These are phyloP conservation scores for Pseudopodoces humilis DNA, from an alignment of 2,113 vertebrate genomes.

Conservation along the genomic window DNA sequence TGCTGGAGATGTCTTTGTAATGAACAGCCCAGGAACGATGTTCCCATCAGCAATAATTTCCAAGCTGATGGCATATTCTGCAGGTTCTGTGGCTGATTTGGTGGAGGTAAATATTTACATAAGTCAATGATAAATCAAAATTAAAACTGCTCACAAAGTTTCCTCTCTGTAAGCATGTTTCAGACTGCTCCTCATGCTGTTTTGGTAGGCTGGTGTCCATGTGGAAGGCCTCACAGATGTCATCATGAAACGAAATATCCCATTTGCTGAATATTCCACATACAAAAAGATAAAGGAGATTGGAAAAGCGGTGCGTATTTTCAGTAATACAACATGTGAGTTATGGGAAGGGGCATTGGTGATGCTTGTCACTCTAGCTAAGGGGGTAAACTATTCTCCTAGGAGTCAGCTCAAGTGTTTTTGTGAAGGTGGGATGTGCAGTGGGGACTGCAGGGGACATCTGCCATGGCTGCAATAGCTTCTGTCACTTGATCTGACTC, in stretches of 20 bases:
- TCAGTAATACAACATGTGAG: not conserved
- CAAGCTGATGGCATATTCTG: constrained; percentile 74
- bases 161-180: not conserved
- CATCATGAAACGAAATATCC: constrained; percentile 66
- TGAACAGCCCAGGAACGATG: constrained; percentile 80
- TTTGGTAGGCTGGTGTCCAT: constrained; percentile 74
- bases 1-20: constrained; percentile 74
- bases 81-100: constrained; percentile 79
- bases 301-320: constrained; percentile 76
- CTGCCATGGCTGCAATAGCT: not conserved
- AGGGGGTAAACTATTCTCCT: not conserved
- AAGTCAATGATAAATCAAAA: not conserved
- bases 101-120: constrained; percentile 77
- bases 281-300: constrained; percentile 80
- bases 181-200: not conserved
- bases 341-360: not conserved
- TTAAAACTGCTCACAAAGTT: not conserved
- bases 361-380: not conserved
- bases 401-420: not conserved
- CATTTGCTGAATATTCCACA: constrained; percentile 41
- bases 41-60: constrained; percentile 77
- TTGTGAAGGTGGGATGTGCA: not conserved
- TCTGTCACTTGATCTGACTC: not conserved
- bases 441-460: not conserved
- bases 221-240: constrained; percentile 82